phyloP scores from a whole-genome alignment of 2,797 vertebrate species.

The Sternotherus odoratus region DNA sequence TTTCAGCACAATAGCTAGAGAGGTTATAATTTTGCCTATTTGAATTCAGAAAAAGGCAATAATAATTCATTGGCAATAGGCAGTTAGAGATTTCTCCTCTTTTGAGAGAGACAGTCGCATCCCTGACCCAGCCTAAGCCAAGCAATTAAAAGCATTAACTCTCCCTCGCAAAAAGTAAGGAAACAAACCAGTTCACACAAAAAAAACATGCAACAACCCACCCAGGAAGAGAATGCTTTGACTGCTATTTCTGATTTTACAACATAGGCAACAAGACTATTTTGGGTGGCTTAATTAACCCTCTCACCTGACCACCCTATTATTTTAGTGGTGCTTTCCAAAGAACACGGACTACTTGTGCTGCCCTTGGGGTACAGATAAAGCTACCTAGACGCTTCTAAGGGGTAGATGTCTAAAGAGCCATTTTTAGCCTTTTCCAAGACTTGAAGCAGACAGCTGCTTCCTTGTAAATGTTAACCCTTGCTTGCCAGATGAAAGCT shows the following conservation, averaged over 20 bases:
- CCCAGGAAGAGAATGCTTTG: background rate
- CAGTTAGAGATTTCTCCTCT: background rate
- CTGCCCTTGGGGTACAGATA: background rate
- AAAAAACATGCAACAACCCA: background rate
- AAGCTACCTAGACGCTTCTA: too few species aligned
- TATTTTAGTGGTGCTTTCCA: background rate
- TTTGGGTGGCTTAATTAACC: background rate
- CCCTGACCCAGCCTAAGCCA: background rate
- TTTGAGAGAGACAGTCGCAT: background rate
- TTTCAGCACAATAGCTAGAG: background rate
- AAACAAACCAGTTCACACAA: background rate
- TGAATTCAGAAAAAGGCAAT: background rate
- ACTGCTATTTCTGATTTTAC: background rate
- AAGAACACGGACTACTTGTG: background rate
- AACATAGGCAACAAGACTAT: background rate
- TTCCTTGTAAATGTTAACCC: background rate
- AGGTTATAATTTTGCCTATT: background rate
- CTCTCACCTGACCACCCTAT: background rate
- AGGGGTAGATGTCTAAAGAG: background rate
- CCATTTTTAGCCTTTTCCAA: background rate
- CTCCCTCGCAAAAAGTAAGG: background rate
- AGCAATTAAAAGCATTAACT: background rate
- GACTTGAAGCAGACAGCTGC: background rate
- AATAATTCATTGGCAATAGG: background rate
- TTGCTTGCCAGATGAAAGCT: background rate